Percentiles rank a stretch among this genome's conserved stretches.
Conservation (phyloP, 2,113 vertebrate genomes). For the Aphyosemion australe region DNA sequence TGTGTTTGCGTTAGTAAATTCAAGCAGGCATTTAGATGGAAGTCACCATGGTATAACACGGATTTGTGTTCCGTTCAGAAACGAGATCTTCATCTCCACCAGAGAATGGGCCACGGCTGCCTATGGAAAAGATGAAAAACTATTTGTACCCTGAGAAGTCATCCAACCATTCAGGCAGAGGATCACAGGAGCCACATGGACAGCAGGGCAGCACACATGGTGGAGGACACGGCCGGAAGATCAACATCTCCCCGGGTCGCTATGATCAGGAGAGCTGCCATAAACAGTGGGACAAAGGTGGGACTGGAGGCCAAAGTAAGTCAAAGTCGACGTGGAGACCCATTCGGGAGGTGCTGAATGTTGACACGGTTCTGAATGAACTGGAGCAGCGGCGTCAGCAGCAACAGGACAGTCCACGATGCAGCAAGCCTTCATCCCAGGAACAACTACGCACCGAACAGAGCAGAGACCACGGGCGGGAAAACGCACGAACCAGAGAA, state of each 20-base stretch:
- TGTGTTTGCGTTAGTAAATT: neutral
- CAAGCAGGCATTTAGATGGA: neutral
- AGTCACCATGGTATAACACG: neutral
- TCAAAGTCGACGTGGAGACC: conserved; percentile 89
- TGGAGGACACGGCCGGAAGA: conserved; percentile 42
- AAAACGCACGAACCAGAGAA: conserved; percentile 74
- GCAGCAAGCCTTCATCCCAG: conserved; percentile 66
- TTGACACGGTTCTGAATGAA: conserved; percentile 91
- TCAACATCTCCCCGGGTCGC: conserved; percentile 43
- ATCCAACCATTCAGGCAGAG: conserved; percentile 68
- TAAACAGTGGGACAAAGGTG: conserved; percentile 82
- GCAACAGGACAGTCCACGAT: conserved; percentile 80
- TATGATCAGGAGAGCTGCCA: conserved; percentile 72
- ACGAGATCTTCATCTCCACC: conserved; percentile 80
- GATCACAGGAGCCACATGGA: conserved; percentile 66
- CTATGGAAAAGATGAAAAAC: conserved; percentile 75
- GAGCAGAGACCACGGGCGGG: conserved; percentile 65
- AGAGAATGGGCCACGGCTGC: conserved; percentile 74
- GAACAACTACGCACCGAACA: conserved; percentile 72
- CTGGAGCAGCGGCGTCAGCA: conserved; percentile 85
- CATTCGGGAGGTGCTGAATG: conserved; percentile 91
- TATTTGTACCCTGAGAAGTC: conserved; percentile 71
- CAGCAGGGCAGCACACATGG: conserved; percentile 40
- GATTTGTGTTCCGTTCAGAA: conserved; percentile 55
- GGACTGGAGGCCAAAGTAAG: conserved; percentile 72